A percentile compares a stretch with the other conserved stretches of the same genome.
These are phyloP conservation scores for Dinomys branickii DNA, from an alignment of 2,113 vertebrate species.

Conservation along the genomic window DNA sequence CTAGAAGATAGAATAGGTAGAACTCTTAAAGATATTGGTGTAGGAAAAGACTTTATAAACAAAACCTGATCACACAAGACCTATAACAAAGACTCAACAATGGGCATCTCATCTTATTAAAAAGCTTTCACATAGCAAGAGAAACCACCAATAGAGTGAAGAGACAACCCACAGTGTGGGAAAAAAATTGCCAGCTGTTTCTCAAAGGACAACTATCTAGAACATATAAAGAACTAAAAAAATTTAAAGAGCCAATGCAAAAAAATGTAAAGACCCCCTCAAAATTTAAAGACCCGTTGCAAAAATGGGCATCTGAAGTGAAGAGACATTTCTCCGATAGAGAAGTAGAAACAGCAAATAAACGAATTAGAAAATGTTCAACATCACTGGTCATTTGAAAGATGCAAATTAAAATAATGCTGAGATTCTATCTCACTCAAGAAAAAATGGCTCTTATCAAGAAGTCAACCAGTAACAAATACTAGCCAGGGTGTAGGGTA, in stretches of 20 bases:
- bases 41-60: not conserved
- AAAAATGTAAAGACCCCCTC: not conserved
- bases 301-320: not conserved
- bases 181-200: not conserved
- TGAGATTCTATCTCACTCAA: not conserved
- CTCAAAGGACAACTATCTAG: not conserved
- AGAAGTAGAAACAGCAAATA: not conserved
- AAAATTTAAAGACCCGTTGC: not conserved
- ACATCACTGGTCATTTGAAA: not conserved
- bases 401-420: not conserved
- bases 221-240: not conserved
- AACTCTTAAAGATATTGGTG: not conserved
- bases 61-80: not conserved
- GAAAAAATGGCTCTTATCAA: not conserved
- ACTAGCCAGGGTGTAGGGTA: not conserved
- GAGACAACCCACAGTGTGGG: not conserved
- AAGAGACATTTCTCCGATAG: not conserved
- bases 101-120: not conserved
- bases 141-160: not conserved
- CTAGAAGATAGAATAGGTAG: not conserved
- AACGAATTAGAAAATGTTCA: not conserved
- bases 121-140: not conserved
- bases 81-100: not conserved
- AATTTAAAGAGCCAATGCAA: not conserved
- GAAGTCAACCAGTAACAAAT: not conserved